Conservation (phyloP, 2,113 vertebrate species). For the Sitta europaea region DNA sequence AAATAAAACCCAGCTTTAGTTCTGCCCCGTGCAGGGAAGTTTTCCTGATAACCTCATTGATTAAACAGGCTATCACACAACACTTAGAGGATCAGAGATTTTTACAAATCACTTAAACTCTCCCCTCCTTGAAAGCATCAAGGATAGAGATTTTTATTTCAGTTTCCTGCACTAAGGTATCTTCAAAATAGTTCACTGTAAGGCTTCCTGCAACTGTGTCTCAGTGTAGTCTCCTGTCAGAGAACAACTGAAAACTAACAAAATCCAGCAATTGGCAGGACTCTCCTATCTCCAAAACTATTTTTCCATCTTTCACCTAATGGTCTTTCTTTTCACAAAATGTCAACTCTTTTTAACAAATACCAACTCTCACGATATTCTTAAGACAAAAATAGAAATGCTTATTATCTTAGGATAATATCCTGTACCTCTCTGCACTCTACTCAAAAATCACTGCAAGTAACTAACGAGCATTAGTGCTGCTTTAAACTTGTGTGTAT, state of each 20-base stretch:
- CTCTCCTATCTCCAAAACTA: neutral
- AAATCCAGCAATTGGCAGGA: neutral
- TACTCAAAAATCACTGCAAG: neutral
- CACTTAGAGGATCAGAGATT: neutral
- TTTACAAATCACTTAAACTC: neutral
- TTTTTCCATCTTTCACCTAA: neutral
- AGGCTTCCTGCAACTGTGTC: neutral
- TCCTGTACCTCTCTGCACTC: neutral
- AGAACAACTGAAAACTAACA: neutral
- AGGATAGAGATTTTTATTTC: neutral
- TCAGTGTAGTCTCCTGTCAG: neutral
- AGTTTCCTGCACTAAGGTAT: neutral
- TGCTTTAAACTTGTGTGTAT: neutral
- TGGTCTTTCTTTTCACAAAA: neutral
- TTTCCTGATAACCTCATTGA: neutral
- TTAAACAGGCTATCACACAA: neutral
- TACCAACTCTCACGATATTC: neutral
- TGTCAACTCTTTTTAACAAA: neutral
- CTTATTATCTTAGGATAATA: neutral
- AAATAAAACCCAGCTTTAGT: neutral
- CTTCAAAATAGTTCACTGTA: neutral
- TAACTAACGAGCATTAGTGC: neutral
- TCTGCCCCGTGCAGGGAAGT: neutral
- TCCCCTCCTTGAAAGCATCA: neutral
- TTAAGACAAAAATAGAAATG: neutral